Conservation (phyloP, 2,888 invertebrate genomes). For the Scaptodrosophila latifasciaeformis region DNA sequence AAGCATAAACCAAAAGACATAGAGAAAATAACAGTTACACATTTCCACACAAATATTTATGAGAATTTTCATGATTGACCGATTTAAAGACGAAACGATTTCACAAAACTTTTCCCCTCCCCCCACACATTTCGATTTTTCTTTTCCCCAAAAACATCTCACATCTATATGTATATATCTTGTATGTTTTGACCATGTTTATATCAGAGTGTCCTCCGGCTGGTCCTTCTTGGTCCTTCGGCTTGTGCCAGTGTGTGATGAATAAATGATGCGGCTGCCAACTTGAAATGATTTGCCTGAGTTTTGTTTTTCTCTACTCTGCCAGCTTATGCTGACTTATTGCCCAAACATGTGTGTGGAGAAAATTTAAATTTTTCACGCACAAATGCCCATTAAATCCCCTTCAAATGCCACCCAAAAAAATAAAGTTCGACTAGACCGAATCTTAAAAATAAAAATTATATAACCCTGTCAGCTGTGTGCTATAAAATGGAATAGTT, state of each 20-base stretch:
- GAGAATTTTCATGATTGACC: slow-evolving; percentile 62
- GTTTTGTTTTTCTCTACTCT: slow-evolving; percentile 28
- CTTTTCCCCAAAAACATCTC: too few species aligned
- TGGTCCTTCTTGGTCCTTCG: not conserved
- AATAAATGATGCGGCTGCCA: slow-evolving; percentile 61
- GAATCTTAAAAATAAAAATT: too few species aligned
- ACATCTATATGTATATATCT: too few species aligned
- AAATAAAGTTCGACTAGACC: too few species aligned
- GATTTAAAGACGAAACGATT: slow-evolving; percentile 36
- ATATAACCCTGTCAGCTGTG: too few species aligned
- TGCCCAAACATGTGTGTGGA: slow-evolving; percentile 61
- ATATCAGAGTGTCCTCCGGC: not conserved
- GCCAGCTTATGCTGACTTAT: slow-evolving; percentile 24
- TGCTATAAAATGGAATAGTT: too few species aligned
- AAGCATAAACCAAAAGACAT: slow-evolving; percentile 2
- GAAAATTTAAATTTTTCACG: slow-evolving; percentile 58
- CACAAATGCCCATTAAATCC: slow-evolving; percentile 47
- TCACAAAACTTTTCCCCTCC: too few species aligned
- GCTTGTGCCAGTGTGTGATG: slow-evolving; percentile 48
- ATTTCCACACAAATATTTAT: slow-evolving; percentile 43
- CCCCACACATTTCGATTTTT: too few species aligned
- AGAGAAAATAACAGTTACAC: slow-evolving; percentile 23
- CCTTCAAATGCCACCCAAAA: not conserved
- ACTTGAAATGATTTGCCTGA: slow-evolving; percentile 57
- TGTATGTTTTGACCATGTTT: too few species aligned